Conservation (phyloP, 2,797 vertebrate species). For the Corythornis leucogaster region DNA sequence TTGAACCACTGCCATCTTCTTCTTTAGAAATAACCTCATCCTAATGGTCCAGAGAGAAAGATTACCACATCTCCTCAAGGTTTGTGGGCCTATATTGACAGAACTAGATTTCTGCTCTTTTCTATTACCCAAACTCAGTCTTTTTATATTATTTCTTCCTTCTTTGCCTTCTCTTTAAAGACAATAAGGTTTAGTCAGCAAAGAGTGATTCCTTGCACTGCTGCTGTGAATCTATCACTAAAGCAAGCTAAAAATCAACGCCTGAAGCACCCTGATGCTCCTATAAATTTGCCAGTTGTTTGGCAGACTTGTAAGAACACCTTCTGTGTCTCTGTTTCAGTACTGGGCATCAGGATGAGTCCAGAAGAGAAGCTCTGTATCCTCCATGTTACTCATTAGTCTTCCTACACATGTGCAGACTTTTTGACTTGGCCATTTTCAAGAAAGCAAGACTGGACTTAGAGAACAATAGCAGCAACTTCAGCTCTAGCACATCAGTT, state of each 20-base stretch:
- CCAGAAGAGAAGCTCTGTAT: neutral
- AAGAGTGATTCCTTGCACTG: neutral
- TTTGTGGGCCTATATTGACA: neutral
- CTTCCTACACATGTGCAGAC: neutral
- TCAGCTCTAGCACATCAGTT: neutral
- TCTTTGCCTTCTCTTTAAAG: neutral
- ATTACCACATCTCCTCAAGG: neutral
- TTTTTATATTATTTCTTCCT: neutral
- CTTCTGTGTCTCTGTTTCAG: neutral
- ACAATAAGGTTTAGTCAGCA: neutral
- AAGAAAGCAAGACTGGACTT: neutral
- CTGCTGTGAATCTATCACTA: neutral
- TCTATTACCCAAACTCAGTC: neutral
- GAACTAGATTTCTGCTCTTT: neutral
- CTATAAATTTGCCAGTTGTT: neutral
- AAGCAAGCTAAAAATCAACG: neutral
- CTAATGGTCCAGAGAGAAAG: neutral
- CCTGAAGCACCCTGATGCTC: neutral
- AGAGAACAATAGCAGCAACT: neutral
- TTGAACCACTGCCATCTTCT: neutral
- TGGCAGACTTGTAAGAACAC: neutral
- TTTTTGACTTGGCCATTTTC: neutral
- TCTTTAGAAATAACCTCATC: neutral
- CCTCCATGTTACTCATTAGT: neutral
- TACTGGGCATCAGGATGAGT: neutral